phyloP scores from a whole-genome alignment of 2,113 vertebrate species.

The Microcebus murinus region DNA sequence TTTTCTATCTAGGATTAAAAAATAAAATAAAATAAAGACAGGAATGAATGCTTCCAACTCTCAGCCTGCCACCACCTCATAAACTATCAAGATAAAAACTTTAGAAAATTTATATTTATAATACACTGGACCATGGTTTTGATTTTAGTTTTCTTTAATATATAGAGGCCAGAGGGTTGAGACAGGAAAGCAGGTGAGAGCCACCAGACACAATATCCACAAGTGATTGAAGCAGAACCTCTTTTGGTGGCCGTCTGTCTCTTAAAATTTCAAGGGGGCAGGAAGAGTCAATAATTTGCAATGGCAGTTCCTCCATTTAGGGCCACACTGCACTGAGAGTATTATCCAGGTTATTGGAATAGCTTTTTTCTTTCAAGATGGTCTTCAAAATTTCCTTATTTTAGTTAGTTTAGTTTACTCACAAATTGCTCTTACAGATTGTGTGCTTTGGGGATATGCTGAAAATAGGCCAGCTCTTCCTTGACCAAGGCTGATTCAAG shows the following conservation, averaged over 20 bases:
- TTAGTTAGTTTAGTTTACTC: not conserved
- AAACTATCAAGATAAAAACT: not conserved
- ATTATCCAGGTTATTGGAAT: not conserved
- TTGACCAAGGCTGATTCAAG: not conserved
- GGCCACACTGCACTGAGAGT: not conserved
- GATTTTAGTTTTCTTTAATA: not conserved
- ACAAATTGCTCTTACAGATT: not conserved
- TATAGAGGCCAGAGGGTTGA: not conserved
- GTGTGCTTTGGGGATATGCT: not conserved
- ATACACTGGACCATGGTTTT: not conserved
- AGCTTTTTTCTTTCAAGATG: not conserved
- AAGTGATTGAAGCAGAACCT: not conserved
- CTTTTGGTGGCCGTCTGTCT: not conserved
- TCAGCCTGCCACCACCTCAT: not conserved
- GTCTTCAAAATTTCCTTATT: not conserved
- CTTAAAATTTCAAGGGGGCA: not conserved
- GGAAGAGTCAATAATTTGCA: not conserved
- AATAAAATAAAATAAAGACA: not conserved
- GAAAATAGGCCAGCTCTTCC: not conserved
- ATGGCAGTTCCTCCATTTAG: not conserved
- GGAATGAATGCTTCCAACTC: not conserved
- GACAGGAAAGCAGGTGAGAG: not conserved
- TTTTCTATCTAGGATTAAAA: not conserved
- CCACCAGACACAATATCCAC: not conserved
- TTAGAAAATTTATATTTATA: not conserved